Evolutionary conservation across 2,113 vertebrate species (phyloP).

Genomic region (Eudorcas thomsonii): DNA sequence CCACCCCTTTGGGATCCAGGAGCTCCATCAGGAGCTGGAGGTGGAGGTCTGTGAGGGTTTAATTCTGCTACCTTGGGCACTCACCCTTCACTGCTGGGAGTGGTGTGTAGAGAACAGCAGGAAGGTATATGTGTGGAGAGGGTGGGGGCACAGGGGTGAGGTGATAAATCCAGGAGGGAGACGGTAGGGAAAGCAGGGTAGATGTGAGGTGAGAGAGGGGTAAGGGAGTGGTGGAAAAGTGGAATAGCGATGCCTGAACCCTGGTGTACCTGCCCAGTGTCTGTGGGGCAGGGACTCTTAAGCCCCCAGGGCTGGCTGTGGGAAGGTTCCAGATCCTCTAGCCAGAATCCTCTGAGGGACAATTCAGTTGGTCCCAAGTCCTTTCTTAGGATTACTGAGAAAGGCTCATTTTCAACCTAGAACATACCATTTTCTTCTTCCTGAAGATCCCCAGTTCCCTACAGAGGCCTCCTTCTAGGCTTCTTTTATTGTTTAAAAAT

Average conservation of each 20-base stretch:
- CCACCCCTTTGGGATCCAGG: not conserved
- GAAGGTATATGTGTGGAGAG: not conserved
- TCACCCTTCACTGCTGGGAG: not conserved
- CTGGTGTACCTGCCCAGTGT: not conserved
- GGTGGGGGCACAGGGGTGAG: fast-evolving
- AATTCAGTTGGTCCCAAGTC: not conserved
- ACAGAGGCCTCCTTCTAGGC: not conserved
- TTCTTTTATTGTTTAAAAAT: not conserved
- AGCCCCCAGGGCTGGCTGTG: not conserved
- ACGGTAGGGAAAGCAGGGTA: not conserved
- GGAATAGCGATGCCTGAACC: fast-evolving
- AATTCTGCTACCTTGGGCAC: not conserved
- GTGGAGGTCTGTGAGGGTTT: not conserved
- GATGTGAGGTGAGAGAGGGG: not conserved
- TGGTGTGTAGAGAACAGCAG: not conserved
- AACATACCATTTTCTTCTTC: not conserved
- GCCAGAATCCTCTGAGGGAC: not conserved
- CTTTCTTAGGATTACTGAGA: not conserved
- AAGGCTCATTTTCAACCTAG: not conserved
- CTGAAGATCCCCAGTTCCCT: no score
- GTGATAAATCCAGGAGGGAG: not conserved
- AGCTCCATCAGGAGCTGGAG: not conserved
- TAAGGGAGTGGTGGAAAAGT: not conserved
- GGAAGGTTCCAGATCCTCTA: not conserved
- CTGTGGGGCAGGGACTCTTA: not conserved